A percentile compares a stretch with the other conserved stretches of the same genome.
phyloP scores from a whole-genome alignment of 35 echinoderm and acorn worm genomes.

The Ophioderma brevispina region DNA sequence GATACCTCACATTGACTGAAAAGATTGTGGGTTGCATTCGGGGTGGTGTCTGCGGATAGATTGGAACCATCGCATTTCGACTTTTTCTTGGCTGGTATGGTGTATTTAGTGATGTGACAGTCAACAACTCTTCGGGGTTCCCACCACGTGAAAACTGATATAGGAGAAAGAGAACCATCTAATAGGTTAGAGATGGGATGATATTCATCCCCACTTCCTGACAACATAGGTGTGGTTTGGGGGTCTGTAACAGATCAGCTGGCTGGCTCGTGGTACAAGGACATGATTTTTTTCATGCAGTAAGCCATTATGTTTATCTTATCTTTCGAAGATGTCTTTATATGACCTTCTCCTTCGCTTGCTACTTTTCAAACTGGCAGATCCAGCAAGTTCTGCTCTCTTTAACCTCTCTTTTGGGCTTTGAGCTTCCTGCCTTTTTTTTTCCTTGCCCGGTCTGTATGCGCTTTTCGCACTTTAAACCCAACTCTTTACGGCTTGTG shows the following conservation, averaged over 20 bases:
- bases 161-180: conserved; percentile 52
- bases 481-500: neutral
- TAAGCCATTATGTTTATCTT: neutral
- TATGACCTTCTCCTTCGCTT: conserved; percentile 17
- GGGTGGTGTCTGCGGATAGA: conserved; percentile 33
- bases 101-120: conserved; percentile 65
- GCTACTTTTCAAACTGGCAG: neutral
- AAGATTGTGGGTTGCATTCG: conserved; percentile 62
- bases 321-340: neutral
- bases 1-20: conserved; percentile 64
- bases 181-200: conserved; percentile 52
- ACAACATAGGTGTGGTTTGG: conserved; percentile 43
- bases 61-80: conserved; percentile 27
- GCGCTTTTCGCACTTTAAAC: neutral
- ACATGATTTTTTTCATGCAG: conserved; percentile 56
- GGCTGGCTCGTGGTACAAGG: conserved; percentile 48
- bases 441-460: neutral
- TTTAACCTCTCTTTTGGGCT: neutral
- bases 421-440: neutral
- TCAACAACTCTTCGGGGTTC: conserved; percentile 58
- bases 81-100: conserved; percentile 62
- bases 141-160: conserved; percentile 61
- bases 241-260: conserved; percentile 57
- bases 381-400: neutral
- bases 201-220: conserved; percentile 59